Evolutionary conservation across 1,140 invertebrate genomes (phyloP).

Genomic region (Parapsyche elsis): DNA sequence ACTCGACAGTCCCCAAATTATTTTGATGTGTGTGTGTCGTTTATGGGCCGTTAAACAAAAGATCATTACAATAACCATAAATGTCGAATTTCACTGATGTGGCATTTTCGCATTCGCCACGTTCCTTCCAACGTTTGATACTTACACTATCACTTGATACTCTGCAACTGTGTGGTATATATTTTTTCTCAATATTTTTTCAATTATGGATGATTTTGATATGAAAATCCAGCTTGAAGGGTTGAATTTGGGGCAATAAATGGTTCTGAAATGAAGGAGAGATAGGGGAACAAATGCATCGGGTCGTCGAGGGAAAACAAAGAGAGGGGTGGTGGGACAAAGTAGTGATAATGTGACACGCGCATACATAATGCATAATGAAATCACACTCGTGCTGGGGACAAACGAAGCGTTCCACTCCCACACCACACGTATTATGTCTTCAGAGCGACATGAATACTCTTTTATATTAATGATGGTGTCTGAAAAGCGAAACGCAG

Average conservation of each 20-base stretch:
- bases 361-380: slow-evolving; percentile 45
- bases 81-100: not conserved
- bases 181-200: too few relatives aligned
- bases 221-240: not conserved
- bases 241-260: not conserved
- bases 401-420: slow-evolving; percentile 14
- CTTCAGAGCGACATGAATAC: too few relatives aligned
- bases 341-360: slow-evolving; percentile 43
- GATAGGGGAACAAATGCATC: not conserved
- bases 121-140: too few relatives aligned
- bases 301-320: slow-evolving; percentile 4
- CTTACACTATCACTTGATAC: too few relatives aligned
- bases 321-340: slow-evolving; percentile 16
- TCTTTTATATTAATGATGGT: too few relatives aligned
- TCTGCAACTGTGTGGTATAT: too few relatives aligned
- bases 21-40: too few relatives aligned
- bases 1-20: not conserved
- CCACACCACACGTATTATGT: too few relatives aligned
- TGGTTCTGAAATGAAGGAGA: not conserved
- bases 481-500: too few relatives aligned
- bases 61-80: slow-evolving; percentile 1
- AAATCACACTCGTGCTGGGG: slow-evolving; percentile 37
- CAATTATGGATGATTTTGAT: too few relatives aligned
- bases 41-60: not conserved
- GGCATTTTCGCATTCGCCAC: not conserved